Base-by-base conservation (phyloP, 2,888 invertebrate species). In the Ceraclea dissimilis region DNA sequence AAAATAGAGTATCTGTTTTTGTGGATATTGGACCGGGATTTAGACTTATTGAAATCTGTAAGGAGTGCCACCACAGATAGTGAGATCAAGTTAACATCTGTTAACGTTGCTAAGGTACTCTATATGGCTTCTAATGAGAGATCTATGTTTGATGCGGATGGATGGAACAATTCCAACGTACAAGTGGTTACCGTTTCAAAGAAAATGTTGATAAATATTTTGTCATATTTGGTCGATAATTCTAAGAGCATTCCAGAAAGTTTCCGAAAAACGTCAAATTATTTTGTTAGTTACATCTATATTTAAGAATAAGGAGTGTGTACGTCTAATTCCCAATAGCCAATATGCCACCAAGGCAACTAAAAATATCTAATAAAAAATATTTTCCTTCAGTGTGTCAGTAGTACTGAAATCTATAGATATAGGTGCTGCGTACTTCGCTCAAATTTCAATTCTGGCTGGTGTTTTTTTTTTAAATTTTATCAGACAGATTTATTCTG, bases 21-120 rank as follows among this genome's bases (percentile, higher is more conserved):
- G 47, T 83, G 83, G 82, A 70, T 84, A 1, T 75, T 84, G 68
- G 84, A 84, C 64, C 81, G 79, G 63, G 75, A 79, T 57, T 67
- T 84, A 13, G 74, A 79, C 66, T 71, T 83, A 13, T 65, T 79
- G 13, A 69, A 52, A 26, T 44, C 20, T 39, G 16, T 34, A 2
- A 21, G 18, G 18, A 44, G 50, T 46, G 44, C 20, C 6, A 31
- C 34, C 19, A 10, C 18, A 20, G 50, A 48, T 46, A 49, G 21
- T 20, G 21, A 17, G 17, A 58, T 58, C 5, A 47, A 52, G 18
- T 20, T 58, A 10, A 43, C 43, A 4, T 16, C 47, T 6, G 20
- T 44, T 8, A n/a, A 46, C 11, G 34, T 54, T 6, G 49, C 46
- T 1, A 58, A 58, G 16, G 22, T 58, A 17, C 22, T 58, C 4